A percentile compares a stretch with the other conserved stretches of the same genome.
Conservation (phyloP, 2,797 vertebrate genomes). For the Pyrrhura leucotis region DNA sequence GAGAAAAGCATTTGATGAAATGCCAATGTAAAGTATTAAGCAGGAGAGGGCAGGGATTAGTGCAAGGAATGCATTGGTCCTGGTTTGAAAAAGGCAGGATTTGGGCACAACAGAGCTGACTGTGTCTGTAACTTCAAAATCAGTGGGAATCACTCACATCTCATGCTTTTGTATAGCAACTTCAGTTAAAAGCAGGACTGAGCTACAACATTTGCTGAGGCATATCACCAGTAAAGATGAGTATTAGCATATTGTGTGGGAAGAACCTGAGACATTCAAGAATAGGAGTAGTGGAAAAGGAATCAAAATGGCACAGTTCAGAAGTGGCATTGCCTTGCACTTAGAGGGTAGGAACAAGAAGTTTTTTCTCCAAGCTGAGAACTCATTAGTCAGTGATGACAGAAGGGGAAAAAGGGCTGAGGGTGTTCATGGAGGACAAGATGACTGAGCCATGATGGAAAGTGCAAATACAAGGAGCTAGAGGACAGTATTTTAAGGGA, state of each 20-base stretch:
- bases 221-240: neutral
- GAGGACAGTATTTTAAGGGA: neutral
- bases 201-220: neutral
- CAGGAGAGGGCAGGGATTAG: neutral
- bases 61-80: neutral
- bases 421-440: neutral
- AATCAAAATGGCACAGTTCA: neutral
- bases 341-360: neutral
- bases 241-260: neutral
- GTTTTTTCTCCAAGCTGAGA: neutral
- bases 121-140: neutral
- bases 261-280: neutral
- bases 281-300: neutral
- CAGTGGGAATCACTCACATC: neutral
- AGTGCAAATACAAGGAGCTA: neutral
- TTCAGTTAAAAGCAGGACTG: neutral
- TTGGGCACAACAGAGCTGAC: neutral
- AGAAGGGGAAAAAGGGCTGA: neutral
- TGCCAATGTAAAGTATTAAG: neutral
- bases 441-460: neutral
- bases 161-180: neutral
- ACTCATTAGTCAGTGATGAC: conserved; percentile 20
- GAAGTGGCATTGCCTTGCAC: neutral
- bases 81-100: neutral
- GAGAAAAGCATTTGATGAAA: neutral